Conservation (phyloP, 2,888 invertebrate genomes). For the Agonum fuliginosum region DNA sequence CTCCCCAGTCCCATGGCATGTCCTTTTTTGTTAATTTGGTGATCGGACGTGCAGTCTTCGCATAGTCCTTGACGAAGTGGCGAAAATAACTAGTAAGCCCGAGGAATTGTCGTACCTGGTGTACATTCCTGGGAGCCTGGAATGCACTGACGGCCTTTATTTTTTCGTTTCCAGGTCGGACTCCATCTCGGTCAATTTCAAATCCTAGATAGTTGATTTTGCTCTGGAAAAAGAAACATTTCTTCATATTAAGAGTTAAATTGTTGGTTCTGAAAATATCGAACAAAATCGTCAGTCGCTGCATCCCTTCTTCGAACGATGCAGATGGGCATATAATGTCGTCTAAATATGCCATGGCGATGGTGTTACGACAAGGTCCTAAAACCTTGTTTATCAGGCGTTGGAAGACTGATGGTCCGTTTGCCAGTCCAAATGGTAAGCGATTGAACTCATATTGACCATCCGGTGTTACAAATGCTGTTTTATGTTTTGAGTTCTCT, state of each 20-base stretch:
- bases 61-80: conserved; percentile 64
- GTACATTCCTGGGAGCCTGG: conserved; percentile 63
- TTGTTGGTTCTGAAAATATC: neutral
- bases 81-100: conserved; percentile 66
- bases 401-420: conserved; percentile 59
- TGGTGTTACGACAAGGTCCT: neutral
- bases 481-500: conserved; percentile 63
- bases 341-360: conserved; percentile 9
- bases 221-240: conserved; percentile 46
- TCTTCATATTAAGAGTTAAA: conserved; percentile 4
- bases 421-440: too few species aligned
- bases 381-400: conserved; percentile 56
- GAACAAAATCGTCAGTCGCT: neutral
- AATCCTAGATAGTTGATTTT: conserved; percentile 34
- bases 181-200: conserved; percentile 57
- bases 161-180: conserved; percentile 64
- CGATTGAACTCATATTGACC: too few species aligned
- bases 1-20: conserved; percentile 11
- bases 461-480: conserved; percentile 65
- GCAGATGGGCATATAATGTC: neutral
- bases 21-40: conserved; percentile 60
- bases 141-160: conserved; percentile 64
- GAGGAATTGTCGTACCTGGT: conserved; percentile 65
- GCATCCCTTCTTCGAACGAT: conserved; percentile 20
- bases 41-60: conserved; percentile 54